Conservation (phyloP, 2,113 vertebrate genomes). For the Tychaedon coryphoeus region DNA sequence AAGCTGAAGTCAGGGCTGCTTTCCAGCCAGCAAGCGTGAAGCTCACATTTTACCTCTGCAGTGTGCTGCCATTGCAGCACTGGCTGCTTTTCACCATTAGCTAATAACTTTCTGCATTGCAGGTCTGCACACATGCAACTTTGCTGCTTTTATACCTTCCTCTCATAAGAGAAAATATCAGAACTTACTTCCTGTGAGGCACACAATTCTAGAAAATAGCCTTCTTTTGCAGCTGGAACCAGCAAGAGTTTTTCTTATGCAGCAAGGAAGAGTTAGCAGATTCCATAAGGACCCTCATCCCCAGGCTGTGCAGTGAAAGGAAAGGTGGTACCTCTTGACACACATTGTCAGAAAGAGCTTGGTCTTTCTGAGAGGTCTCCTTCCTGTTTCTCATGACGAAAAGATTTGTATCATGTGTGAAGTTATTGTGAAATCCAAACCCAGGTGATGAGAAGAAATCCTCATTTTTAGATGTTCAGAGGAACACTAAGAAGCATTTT, state of each 20-base stretch:
- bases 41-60: not conserved
- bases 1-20: not conserved
- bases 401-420: not conserved
- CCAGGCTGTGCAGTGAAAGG: not conserved
- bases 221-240: not conserved
- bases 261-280: not conserved
- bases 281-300: not conserved
- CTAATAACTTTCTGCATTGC: slow-evolving; percentile 21
- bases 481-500: not conserved
- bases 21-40: not conserved
- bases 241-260: not conserved
- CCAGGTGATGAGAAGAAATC: not conserved
- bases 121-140: not conserved
- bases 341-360: not conserved
- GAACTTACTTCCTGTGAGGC: not conserved
- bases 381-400: not conserved
- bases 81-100: not conserved
- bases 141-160: not conserved
- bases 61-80: not conserved
- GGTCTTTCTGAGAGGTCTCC: not conserved
- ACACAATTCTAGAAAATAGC: not conserved
- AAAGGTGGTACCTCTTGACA: not conserved
- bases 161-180: not conserved
- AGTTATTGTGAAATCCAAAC: not conserved
- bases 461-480: not conserved